phyloP scores from a whole-genome alignment of 2,113 vertebrate genomes.

The Eira barbara region DNA sequence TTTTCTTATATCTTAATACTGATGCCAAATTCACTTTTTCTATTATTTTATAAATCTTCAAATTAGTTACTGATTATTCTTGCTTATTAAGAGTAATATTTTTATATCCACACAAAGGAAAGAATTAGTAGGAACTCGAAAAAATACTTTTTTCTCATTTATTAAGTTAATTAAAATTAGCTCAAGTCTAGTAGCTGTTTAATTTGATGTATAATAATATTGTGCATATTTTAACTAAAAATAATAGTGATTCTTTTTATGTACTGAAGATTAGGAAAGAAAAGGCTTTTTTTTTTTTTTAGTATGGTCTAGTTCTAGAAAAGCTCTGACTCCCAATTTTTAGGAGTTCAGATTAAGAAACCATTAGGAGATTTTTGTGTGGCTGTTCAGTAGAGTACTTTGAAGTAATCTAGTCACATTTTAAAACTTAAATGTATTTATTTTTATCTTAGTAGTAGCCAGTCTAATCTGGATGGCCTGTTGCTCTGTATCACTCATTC shows the following conservation, averaged over 20 bases:
- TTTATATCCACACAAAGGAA: not conserved
- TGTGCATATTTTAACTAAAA: constrained; percentile 7
- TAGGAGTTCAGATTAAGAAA: constrained; percentile 54
- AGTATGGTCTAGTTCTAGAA: constrained; percentile 6
- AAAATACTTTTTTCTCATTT: not conserved
- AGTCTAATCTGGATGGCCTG: constrained; percentile 42
- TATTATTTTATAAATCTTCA: constrained; percentile 29
- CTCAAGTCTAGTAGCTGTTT: not conserved
- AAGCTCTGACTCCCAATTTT: not conserved
- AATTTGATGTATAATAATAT: not conserved
- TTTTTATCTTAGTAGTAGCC: constrained; percentile 66
- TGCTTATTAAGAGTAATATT: constrained; percentile 1
- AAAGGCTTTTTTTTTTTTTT: not conserved
- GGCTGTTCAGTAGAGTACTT: constrained; percentile 14
- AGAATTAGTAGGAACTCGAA: not conserved
- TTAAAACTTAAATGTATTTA: constrained; percentile 68
- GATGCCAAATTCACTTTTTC: not conserved
- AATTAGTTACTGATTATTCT: not conserved
- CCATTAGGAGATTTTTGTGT: constrained; percentile 18
- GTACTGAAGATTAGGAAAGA: not conserved
- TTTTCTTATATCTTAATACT: constrained; percentile 22
- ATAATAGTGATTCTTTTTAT: not conserved
- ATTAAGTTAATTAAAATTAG: constrained; percentile 28
- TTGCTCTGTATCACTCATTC: constrained; percentile 37
- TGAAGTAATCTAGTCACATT: constrained; percentile 58